A percentile compares a stretch with the other conserved stretches of the same genome.
Evolutionary conservation across 2,888 invertebrate species (phyloP).

Genomic region (Drosophila pseudotalamancana): DNA sequence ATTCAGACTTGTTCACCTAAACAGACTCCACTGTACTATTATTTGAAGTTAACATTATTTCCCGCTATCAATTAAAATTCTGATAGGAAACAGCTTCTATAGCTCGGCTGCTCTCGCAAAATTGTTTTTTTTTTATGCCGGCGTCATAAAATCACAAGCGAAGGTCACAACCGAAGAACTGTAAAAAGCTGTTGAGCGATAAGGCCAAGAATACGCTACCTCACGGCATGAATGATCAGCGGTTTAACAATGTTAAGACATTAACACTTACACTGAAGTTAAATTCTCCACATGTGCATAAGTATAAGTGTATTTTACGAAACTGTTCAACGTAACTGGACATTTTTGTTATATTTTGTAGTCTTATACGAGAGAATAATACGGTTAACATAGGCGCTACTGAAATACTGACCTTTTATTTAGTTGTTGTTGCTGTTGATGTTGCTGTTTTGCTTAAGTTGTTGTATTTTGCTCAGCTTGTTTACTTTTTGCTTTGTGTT

Average conservation of each 20-base stretch:
- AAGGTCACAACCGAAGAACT: slow-evolving; percentile 42
- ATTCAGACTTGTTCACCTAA: not conserved
- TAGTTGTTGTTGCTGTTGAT: slow-evolving; percentile 13
- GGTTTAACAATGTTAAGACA: not conserved
- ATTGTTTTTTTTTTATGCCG: not conserved
- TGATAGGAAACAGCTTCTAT: slow-evolving; percentile 16
- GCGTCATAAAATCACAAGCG: slow-evolving; percentile 5
- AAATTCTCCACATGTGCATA: not conserved
- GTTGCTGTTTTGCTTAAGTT: slow-evolving; percentile 37
- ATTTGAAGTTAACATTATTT: slow-evolving; percentile 7
- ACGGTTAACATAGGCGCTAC: not conserved
- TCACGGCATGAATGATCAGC: slow-evolving; percentile 24
- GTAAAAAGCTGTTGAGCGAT: slow-evolving; percentile 24
- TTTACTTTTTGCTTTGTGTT: slow-evolving; percentile 63
- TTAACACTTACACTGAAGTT: not conserved
- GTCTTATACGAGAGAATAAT: slow-evolving; percentile 8
- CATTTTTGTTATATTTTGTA: not conserved
- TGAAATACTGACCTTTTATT: slow-evolving; percentile 65
- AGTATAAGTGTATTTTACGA: too few relatives aligned
- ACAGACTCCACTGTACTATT: not conserved
- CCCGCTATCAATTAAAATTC: slow-evolving; percentile 28
- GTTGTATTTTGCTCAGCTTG: slow-evolving; percentile 34
- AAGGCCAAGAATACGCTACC: too few relatives aligned
- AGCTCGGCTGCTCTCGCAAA: slow-evolving; percentile 5
- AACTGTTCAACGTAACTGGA: too few relatives aligned